phyloP scores from a whole-genome alignment of 2,888 invertebrate species.

The Euproctis similis region DNA sequence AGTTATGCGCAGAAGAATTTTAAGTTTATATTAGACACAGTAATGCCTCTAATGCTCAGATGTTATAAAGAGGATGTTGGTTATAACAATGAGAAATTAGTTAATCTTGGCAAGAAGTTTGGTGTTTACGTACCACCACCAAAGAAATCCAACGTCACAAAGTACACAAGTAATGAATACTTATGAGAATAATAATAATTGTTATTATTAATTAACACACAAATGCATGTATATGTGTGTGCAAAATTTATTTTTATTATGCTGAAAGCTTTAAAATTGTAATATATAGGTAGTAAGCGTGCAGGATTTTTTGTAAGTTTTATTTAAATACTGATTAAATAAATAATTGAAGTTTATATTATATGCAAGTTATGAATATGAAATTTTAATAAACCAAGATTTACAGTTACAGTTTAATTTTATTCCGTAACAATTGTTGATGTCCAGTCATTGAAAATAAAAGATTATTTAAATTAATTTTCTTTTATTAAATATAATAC shows the following conservation, averaged over 20 bases:
- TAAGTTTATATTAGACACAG: slow-evolving; percentile 80
- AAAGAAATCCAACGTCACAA: slow-evolving; percentile 78
- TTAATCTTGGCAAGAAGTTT: slow-evolving; percentile 71
- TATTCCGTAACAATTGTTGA: slow-evolving; percentile 29
- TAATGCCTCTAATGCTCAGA: slow-evolving; percentile 78
- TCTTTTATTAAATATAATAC: slow-evolving; percentile 24
- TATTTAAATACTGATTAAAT: slow-evolving; percentile 72
- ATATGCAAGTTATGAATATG: slow-evolving; percentile 69
- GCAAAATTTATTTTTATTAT: slow-evolving; percentile 64
- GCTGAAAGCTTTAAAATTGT: slow-evolving; percentile 73
- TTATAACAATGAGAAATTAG: slow-evolving; percentile 74
- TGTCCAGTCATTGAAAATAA: slow-evolving; percentile 35
- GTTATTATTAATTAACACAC: slow-evolving; percentile 23
- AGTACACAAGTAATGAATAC: slow-evolving; percentile 81
- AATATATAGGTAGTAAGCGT: slow-evolving; percentile 70
- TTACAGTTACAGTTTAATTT: slow-evolving; percentile 50
- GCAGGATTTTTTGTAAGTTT: slow-evolving; percentile 70
- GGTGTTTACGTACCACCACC: slow-evolving; percentile 69
- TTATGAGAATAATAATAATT: slow-evolving; percentile 69
- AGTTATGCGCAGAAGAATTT: slow-evolving; percentile 78
- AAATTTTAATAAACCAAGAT: slow-evolving; percentile 67
- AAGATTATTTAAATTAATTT: slow-evolving; percentile 32
- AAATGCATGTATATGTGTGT: slow-evolving; percentile 33
- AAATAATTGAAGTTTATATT: slow-evolving; percentile 69
- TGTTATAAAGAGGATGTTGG: slow-evolving; percentile 77